phyloP scores from a whole-genome alignment of 1,140 invertebrate genomes.

The Brachionus asplanchnoidis region DNA sequence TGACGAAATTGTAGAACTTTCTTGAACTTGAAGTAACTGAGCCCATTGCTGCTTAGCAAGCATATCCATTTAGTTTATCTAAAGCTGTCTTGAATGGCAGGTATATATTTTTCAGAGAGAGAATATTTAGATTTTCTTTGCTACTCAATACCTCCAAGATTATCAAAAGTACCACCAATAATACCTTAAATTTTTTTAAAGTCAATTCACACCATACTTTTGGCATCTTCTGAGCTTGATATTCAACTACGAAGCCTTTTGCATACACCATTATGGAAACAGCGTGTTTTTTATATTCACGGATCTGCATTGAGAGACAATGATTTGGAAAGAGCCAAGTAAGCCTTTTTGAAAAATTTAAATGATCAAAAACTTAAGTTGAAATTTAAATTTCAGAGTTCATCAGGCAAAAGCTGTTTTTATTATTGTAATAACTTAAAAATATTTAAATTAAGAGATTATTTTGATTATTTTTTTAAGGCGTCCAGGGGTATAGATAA shows the following conservation, averaged over 20 bases:
- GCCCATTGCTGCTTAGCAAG: too few species aligned
- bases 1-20: too few species aligned
- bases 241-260: conserved; percentile 20
- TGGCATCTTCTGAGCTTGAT: conserved; percentile 13
- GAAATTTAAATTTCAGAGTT: neutral
- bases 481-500: conserved; percentile 37
- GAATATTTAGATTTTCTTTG: neutral
- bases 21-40: too few species aligned
- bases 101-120: too few species aligned
- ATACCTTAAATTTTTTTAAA: neutral
- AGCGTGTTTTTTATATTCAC: conserved; percentile 24
- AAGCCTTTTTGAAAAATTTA: neutral
- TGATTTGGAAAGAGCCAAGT: conserved; percentile 39
- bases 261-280: conserved; percentile 38
- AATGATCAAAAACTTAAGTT: neutral
- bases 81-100: too few species aligned
- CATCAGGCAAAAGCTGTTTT: conserved; percentile 40
- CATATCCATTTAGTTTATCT: too few species aligned
- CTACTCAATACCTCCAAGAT: too few species aligned
- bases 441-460: neutral
- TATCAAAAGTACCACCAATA: too few species aligned
- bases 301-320: conserved; percentile 40
- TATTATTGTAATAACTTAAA: neutral
- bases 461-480: neutral
- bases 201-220: conserved; percentile 22